Percentiles rank a stretch among this genome's conserved stretches.
Conservation (phyloP, 2,888 invertebrate species). For the Caenorhabditis sp. region DNA sequence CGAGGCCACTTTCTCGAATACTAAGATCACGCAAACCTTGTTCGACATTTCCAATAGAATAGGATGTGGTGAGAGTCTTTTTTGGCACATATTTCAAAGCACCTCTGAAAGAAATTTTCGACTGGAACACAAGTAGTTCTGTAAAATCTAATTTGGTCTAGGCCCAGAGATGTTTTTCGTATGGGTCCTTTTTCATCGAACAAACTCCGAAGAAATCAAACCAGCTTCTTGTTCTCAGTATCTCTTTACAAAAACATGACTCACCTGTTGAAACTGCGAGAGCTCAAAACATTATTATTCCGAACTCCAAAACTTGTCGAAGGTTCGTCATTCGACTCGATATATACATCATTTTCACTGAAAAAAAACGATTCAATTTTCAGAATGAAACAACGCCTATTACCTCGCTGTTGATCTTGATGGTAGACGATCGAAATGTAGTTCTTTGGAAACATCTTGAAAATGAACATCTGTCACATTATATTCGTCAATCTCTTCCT, state of each 20-base stretch:
- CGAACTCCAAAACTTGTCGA: conserved; percentile 36
- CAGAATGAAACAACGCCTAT: neutral
- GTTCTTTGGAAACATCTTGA: conserved; percentile 23
- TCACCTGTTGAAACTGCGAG: conserved; percentile 44
- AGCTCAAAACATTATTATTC: conserved; percentile 38
- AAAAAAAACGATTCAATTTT: conserved; percentile 4
- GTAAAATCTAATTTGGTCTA: too few relatives aligned
- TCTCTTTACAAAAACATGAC: too few relatives aligned
- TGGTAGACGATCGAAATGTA: conserved; percentile 26
- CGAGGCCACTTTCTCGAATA: conserved; percentile 17
- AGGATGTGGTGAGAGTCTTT: conserved; percentile 56
- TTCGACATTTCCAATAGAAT: conserved; percentile 62
- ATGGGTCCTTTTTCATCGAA: too few relatives aligned
- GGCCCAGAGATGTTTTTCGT: too few relatives aligned
- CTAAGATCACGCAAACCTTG: conserved; percentile 45
- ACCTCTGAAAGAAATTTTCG: conserved; percentile 35
- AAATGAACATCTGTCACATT: conserved; percentile 22
- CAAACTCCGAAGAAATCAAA: too few relatives aligned
- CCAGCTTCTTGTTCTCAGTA: too few relatives aligned
- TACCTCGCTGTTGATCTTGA: conserved; percentile 37
- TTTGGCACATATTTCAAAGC: conserved; percentile 36
- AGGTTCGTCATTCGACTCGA: conserved; percentile 30
- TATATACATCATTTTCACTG: conserved; percentile 38
- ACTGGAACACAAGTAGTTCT: too few relatives aligned
- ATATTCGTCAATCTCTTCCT: conserved; percentile 19